Base-by-base conservation (phyloP, 92 coral and sea anemone species). In the Actinernus sp. region DNA sequence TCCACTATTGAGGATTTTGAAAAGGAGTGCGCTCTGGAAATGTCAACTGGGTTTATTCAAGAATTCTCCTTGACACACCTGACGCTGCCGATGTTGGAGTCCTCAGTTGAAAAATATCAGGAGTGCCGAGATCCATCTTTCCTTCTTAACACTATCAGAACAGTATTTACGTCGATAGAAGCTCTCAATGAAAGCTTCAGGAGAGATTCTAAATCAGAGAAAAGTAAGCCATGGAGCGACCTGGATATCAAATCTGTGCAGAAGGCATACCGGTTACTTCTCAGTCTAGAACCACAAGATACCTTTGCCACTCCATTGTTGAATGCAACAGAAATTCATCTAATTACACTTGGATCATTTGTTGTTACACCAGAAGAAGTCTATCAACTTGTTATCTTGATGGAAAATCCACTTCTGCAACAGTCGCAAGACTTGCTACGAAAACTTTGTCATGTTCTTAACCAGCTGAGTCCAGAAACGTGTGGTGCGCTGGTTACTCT, bases 131-230 rank as follows among this genome's bases (percentile, higher is more conserved):
- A 94, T 45, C 66, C 94, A 0, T 77, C 98, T 37, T 94, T 94
- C 63, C 92, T 94, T 37, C 44, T 91, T 2, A 94, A 94, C 49
- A 94, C 98, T 14, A 83, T 94, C 53, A 78, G 98, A 68, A 94
- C 98, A 24, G 98, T 94, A 16, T 94, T 94, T 49, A 79, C 94
- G 8, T 74, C 92, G 27, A 82, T 93, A n/a, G 84, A 91, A 61
- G 98, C 98, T 36, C 78, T 94, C n/a, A 94, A 94, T 91, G 95
- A 84, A 7, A 94, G 98, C 56, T 94, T 94, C 38, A 75, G 76
- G 25, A 61, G 54, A 27, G 75, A 67, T 9, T 26, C 32, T 3
- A 34, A 47, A 21, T 47, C 22, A 53, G 82, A 43, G 43, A 20
- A 24, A 24, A 61, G 60, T 49, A 62, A 65, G 1, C 12, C 16